These are phyloP conservation scores for Camelus bactrianus DNA, from an alignment of 2,113 vertebrate genomes.

Conservation along the genomic window DNA sequence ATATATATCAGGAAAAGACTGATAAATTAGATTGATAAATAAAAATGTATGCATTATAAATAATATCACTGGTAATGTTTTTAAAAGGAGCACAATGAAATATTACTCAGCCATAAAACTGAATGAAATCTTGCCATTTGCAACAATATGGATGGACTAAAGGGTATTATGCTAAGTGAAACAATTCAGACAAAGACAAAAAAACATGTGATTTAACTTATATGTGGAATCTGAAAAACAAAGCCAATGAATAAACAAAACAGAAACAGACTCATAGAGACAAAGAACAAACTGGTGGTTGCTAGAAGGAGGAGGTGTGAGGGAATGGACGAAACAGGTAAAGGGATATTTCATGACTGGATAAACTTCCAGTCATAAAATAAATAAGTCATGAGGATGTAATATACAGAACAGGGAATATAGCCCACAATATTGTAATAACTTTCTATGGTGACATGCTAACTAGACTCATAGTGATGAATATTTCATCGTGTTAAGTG, in stretches of 20 bases:
- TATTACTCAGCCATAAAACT: background rate
- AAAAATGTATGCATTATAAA: background rate
- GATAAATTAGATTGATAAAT: background rate
- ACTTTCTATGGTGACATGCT: background rate
- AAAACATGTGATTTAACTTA: too few species aligned
- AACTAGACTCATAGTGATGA: background rate
- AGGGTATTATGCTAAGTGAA: background rate
- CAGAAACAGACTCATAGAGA: background rate
- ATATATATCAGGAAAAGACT: background rate
- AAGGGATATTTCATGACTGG: too few species aligned
- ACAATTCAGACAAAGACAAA: background rate
- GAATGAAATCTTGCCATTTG: background rate
- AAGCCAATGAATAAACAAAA: background rate
- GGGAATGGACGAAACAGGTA: background rate
- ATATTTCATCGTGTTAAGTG: background rate
- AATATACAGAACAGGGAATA: background rate
- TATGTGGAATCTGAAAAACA: background rate
- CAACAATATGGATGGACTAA: background rate
- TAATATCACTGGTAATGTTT: background rate
- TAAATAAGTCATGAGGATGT: background rate
- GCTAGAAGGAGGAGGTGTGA: background rate
- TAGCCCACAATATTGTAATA: background rate
- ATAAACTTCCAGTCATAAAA: background rate
- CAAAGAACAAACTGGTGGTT: background rate
- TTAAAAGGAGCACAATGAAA: background rate